These are phyloP conservation scores for Chloroclysta siterata DNA, from an alignment of 2,888 invertebrate species.

Conservation along the genomic window DNA sequence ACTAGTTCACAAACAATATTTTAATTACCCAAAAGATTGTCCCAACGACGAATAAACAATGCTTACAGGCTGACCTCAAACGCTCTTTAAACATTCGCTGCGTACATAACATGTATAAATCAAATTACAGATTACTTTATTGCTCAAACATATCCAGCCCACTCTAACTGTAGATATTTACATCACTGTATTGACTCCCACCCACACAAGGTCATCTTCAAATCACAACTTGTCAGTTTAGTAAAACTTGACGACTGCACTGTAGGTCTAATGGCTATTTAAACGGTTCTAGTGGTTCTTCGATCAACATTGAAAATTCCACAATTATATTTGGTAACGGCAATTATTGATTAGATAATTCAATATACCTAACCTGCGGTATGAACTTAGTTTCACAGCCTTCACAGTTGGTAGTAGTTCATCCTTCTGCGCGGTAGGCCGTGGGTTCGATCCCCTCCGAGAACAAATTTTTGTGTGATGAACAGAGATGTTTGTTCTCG, in stretches of 20 bases:
- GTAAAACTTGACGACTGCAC: constrained; percentile 49
- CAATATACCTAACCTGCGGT: too few relatives aligned
- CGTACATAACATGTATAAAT: background rate
- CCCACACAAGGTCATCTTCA: constrained; percentile 62
- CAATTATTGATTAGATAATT: background rate
- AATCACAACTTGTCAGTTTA: constrained; percentile 50
- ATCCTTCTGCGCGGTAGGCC: too few relatives aligned
- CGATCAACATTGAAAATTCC: constrained; percentile 10
- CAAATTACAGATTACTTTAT: constrained; percentile 15
- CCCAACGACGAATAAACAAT: too few relatives aligned
- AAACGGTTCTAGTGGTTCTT: constrained; percentile 33
- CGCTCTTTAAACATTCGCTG: background rate
- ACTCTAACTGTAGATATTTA: constrained; percentile 27
- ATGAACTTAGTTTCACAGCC: too few relatives aligned
- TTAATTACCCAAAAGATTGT: background rate
- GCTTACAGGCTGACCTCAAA: background rate
- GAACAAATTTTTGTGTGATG: too few relatives aligned
- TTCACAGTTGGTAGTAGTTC: too few relatives aligned
- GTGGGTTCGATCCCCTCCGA: too few relatives aligned
- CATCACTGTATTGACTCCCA: constrained; percentile 46
- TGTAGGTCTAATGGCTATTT: constrained; percentile 59
- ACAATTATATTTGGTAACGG: background rate
- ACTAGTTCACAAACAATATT: background rate
- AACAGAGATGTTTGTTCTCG: too few relatives aligned
- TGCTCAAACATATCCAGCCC: constrained; percentile 18